Conservation (phyloP, 2,888 invertebrate species). For the Erpobdella octoculata region DNA sequence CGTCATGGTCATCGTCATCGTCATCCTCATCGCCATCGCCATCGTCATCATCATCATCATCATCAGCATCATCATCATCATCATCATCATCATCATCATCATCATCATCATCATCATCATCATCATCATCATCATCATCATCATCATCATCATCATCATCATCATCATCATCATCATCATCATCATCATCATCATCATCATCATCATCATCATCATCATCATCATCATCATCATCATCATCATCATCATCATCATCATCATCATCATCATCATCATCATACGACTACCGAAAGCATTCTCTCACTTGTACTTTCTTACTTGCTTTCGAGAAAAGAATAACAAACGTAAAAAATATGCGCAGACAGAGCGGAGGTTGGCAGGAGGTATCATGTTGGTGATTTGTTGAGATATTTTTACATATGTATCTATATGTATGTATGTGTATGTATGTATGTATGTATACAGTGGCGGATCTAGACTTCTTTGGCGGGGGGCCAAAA, state of each 20-base stretch:
- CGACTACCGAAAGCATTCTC: too few species aligned
- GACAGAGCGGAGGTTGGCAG: too few species aligned
- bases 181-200: conserved; percentile 4
- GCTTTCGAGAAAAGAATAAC: too few species aligned
- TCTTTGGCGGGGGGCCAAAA: too few species aligned
- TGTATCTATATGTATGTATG: too few species aligned
- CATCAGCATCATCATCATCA: conserved; percentile 14
- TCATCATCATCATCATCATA: conserved; percentile 17
- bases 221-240: not conserved
- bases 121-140: conserved; percentile 21
- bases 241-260: not conserved
- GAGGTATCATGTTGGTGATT: too few species aligned
- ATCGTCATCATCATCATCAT: conserved; percentile 18
- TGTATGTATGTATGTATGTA: too few species aligned
- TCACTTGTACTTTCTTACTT: too few species aligned
- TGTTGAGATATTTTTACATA: too few species aligned
- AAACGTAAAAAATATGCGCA: too few species aligned
- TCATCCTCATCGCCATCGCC: conserved; percentile 16
- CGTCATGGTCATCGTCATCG: conserved; percentile 9
- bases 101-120: conserved; percentile 13
- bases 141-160: conserved; percentile 23
- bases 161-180: conserved; percentile 11
- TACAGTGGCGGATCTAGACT: too few species aligned
- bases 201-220: conserved; percentile 14
- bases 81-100: conserved; percentile 8